These are phyloP conservation scores for Fopius arisanus DNA, from an alignment of 1,140 invertebrate genomes.

Conservation along the genomic window DNA sequence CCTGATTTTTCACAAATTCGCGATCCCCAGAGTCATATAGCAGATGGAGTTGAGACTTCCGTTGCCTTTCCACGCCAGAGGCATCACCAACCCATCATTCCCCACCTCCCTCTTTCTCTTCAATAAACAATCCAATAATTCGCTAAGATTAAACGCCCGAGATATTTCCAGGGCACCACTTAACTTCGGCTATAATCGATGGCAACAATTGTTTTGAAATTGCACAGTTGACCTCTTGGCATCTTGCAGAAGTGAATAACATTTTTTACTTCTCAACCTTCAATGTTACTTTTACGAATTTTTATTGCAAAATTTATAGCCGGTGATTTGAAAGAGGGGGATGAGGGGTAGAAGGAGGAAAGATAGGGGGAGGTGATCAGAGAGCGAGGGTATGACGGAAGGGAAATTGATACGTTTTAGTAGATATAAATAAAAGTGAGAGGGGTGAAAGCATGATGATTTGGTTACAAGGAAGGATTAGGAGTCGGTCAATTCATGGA, in stretches of 20 bases:
- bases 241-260: not conserved
- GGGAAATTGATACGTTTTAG: constrained; percentile 22
- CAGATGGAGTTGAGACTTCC: constrained; percentile 6
- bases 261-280: not conserved
- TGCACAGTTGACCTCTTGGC: constrained; percentile 12
- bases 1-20: not conserved
- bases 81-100: not conserved
- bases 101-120: not conserved
- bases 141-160: constrained; percentile 3
- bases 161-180: constrained; percentile 5
- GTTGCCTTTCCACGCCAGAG: not conserved
- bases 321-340: not conserved
- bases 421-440: constrained; percentile 7
- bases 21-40: not conserved
- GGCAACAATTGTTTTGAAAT: constrained; percentile 9
- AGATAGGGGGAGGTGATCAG: not conserved
- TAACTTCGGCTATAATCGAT: not conserved
- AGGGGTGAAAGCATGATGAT: constrained; percentile 7
- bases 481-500: not conserved
- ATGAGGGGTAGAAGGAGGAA: too few species aligned
- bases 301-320: constrained; percentile 4
- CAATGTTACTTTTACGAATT: not conserved
- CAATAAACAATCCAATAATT: constrained; percentile 13
- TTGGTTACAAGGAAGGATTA: constrained; percentile 19
- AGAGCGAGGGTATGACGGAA: constrained; percentile 3